Base-by-base conservation (phyloP, 2,888 invertebrate genomes). In the Anthrax anthrax region DNA sequence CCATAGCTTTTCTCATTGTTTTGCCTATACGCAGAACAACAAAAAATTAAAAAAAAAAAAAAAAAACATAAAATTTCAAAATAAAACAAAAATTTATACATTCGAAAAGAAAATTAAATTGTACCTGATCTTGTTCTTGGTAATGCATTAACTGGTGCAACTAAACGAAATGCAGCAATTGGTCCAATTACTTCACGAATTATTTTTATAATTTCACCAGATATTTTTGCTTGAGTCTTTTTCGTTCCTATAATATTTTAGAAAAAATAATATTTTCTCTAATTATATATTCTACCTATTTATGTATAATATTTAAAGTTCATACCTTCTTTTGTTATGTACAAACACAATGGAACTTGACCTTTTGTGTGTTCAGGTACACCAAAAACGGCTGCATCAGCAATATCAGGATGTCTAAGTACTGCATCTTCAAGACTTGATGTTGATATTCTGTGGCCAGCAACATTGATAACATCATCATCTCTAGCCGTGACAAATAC, bases 381-480 rank as follows among this genome's bases (percentile, higher is more conserved):
- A 0, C 91, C 92, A 13, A 95, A 80, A 0, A 95, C 94, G 0
- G 88, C 84, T 0, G 86, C 85, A 59, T 94, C 94, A 0, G 80
- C 81, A 1, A 95, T 75, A 52, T 87, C 81, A 0, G 83, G 80
- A 70, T 91, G 90, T n/a, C 84, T 75, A 38, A 92, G 65, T 13
- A 91, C 80, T 0, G 91, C 90, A 64, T 95, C 91, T 64, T 95
- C 95, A 4, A 95, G 66, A 1, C 89, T 87, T 0, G 87, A 81
- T 0, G 92, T 90, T 1, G 91, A 90, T 38, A 95, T 72, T 44
- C 94, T 72, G 64, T 94, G 94, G 0, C 94, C 95, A 1, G 95
- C 89, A 1, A 95, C 94, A 63, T 95, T 95, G 57, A 95, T 94
- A 17, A 69, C 85, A 66, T 95, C 95, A 69, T 95, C 95, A 49